phyloP scores from a whole-genome alignment of 2,888 invertebrate genomes.

The Schizaphis graminum region DNA sequence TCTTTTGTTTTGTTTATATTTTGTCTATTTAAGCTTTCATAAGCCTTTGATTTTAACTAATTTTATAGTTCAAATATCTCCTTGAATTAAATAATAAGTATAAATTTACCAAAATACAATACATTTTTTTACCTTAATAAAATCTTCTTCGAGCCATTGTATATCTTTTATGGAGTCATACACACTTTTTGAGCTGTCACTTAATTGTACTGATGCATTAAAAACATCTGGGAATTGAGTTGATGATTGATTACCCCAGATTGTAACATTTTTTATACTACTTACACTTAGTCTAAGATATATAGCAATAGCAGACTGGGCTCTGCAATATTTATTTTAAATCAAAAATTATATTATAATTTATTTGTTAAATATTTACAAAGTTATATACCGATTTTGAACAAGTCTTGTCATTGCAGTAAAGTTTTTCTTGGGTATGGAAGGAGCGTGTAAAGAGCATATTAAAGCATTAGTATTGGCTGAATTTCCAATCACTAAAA shows the following conservation, averaged over 20 bases:
- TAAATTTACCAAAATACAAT: not conserved
- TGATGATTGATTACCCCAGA: conserved; percentile 99
- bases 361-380: not conserved
- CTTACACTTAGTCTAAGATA: conserved; percentile 74
- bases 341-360: not conserved
- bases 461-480: conserved; percentile 99
- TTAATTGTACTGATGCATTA: conserved; percentile 77
- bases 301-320: conserved; percentile 87
- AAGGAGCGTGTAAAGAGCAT: conserved; percentile 94
- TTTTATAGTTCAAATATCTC: not conserved
- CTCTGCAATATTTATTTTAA: conserved; percentile 74
- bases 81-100: not conserved
- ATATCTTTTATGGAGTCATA: conserved; percentile 84
- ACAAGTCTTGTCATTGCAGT: conserved; percentile 98
- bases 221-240: conserved; percentile 97
- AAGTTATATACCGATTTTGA: conserved; percentile 79
- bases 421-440: conserved; percentile 96
- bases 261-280: conserved; percentile 89
- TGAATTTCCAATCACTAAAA: conserved; percentile 98
- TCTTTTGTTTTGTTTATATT: too few relatives aligned
- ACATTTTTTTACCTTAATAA: conserved; percentile 77
- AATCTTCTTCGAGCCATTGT: conserved; percentile 83
- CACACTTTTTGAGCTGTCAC: conserved; percentile 76
- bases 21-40: not conserved
- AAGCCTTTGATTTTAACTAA: not conserved